phyloP scores from a whole-genome alignment of 2,888 invertebrate species.

The Drosophila recens region DNA sequence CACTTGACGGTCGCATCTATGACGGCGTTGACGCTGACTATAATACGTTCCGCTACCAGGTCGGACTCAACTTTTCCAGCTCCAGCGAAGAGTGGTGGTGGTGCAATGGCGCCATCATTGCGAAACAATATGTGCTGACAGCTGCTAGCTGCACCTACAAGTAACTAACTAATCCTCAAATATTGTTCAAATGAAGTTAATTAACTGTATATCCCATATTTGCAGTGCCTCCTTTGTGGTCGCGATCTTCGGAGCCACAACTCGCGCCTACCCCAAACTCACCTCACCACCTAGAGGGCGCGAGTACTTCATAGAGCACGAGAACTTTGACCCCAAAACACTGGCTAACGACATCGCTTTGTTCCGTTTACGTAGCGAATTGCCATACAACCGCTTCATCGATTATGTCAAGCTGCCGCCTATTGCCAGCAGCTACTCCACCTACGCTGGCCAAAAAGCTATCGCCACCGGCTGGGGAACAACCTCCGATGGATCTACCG shows the following conservation, averaged over 20 bases:
- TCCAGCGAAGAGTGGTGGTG: constrained; percentile 32
- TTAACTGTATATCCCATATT: not conserved
- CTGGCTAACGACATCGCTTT: constrained; percentile 72
- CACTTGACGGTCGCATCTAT: constrained; percentile 62
- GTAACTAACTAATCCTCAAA: constrained; percentile 20
- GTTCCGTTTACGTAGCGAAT: constrained; percentile 22
- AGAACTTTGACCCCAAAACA: constrained; percentile 30
- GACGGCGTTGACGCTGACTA: constrained; percentile 61
- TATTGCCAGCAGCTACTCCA: constrained; percentile 1
- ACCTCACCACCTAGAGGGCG: constrained; percentile 45
- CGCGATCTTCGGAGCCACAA: constrained; percentile 65
- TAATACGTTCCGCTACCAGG: constrained; percentile 67
- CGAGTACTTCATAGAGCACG: constrained; percentile 65
- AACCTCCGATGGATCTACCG: constrained; percentile 2
- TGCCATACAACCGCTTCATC: constrained; percentile 43
- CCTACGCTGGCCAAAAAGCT: not conserved
- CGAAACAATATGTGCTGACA: constrained; percentile 53
- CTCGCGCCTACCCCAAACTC: constrained; percentile 55
- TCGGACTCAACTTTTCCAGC: constrained; percentile 55
- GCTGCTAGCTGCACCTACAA: constrained; percentile 69
- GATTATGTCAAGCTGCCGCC: constrained; percentile 43
- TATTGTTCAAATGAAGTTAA: not conserved
- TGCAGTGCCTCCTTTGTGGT: constrained; percentile 46
- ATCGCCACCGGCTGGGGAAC: not conserved
- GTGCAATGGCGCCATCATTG: constrained; percentile 70